These are phyloP conservation scores for Verasper variegatus DNA, from an alignment of 2,113 vertebrate genomes.

Conservation along the genomic window DNA sequence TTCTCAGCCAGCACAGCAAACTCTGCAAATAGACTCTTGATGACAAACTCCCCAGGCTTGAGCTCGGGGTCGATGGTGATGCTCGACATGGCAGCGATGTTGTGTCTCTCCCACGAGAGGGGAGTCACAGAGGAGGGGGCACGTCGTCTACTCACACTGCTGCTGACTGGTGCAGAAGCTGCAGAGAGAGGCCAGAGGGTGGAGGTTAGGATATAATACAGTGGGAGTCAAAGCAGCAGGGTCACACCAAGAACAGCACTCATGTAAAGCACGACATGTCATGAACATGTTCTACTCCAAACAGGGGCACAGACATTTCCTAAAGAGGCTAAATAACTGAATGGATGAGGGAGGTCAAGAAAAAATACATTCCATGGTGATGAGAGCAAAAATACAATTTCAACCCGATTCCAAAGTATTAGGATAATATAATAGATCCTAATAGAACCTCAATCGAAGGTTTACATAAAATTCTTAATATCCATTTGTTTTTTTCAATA, in stretches of 20 bases:
- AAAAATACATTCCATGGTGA: background rate
- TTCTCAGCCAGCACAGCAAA: slow-evolving; percentile 98
- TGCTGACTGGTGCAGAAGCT: slow-evolving; percentile 93
- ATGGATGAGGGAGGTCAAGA: background rate
- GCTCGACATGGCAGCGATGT: slow-evolving; percentile 90
- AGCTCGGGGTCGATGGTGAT: slow-evolving; percentile 99
- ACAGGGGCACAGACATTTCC: slow-evolving; percentile 40
- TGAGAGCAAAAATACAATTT: too few relatives aligned
- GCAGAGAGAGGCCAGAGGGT: slow-evolving; percentile 32
- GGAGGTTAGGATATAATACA: slow-evolving; percentile 44
- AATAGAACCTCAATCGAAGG: too few relatives aligned
- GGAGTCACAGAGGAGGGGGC: slow-evolving; percentile 74
- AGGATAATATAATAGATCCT: too few relatives aligned
- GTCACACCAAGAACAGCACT: slow-evolving; percentile 19
- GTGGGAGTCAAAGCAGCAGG: slow-evolving; percentile 19
- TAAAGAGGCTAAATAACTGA: slow-evolving; percentile 26
- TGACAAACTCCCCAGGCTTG: slow-evolving; percentile 99
- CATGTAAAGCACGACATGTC: slow-evolving; percentile 10
- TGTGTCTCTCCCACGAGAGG: slow-evolving; percentile 78
- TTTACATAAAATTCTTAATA: too few relatives aligned
- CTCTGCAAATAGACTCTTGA: slow-evolving; percentile 99
- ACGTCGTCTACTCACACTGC: slow-evolving; percentile 80
- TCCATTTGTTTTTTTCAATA: background rate
- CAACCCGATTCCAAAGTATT: too few relatives aligned
- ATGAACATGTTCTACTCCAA: slow-evolving; percentile 14